Evolutionary conservation across 1,140 invertebrate species (phyloP).

Genomic region (Sipha flava): DNA sequence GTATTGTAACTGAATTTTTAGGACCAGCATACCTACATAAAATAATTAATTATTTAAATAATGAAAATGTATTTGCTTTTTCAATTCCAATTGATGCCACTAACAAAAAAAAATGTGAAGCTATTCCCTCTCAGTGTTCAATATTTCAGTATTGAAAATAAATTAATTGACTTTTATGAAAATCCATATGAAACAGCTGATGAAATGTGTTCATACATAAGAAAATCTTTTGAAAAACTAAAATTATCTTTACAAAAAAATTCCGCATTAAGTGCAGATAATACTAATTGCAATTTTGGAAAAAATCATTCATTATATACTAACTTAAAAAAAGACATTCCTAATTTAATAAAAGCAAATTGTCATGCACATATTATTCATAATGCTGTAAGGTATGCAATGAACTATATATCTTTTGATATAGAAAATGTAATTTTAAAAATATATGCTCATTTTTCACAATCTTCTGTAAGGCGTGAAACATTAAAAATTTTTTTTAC

Average conservation of each 20-base stretch:
- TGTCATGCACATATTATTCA: not conserved
- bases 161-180: not conserved
- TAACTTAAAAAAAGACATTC: not conserved
- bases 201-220: no score
- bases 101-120: not conserved
- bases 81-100: not conserved
- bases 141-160: not conserved
- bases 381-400: not conserved
- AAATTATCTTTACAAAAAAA: not conserved
- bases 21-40: not conserved
- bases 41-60: not conserved
- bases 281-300: not conserved
- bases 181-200: no score
- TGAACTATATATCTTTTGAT: not conserved
- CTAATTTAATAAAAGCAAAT: not conserved
- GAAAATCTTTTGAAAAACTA: no score
- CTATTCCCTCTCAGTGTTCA: not conserved
- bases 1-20: not conserved
- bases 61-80: not conserved
- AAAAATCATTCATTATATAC: not conserved
- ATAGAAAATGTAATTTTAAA: not conserved
- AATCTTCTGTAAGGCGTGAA: not conserved
- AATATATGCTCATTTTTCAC: not conserved
- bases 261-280: not conserved
- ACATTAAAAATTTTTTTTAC: not conserved